These are phyloP conservation scores for Neostethus bicornis DNA, from an alignment of 2,797 vertebrate genomes.

Conservation along the genomic window DNA sequence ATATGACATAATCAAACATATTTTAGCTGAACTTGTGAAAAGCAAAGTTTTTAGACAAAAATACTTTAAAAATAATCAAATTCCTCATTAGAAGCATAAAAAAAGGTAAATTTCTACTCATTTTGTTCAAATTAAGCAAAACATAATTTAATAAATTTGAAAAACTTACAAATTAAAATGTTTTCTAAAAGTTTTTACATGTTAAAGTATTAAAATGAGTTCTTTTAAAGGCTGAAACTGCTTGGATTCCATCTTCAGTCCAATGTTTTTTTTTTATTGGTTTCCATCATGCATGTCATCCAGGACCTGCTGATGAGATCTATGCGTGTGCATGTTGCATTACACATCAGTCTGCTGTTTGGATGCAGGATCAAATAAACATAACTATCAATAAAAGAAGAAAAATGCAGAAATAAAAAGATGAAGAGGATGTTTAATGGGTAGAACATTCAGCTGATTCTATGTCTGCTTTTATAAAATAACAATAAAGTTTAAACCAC, in stretches of 20 bases:
- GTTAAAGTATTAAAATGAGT: neutral
- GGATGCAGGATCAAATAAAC: neutral
- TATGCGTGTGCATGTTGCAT: neutral
- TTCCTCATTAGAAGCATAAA: no score
- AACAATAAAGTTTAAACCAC: neutral
- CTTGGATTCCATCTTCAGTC: slow-evolving; percentile 1
- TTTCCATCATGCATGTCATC: slow-evolving; percentile 13
- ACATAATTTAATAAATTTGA: no score
- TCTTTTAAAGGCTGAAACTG: slow-evolving; percentile 1
- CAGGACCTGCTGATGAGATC: slow-evolving; percentile 4
- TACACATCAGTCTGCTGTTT: neutral
- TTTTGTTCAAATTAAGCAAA: no score
- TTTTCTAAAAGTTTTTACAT: neutral
- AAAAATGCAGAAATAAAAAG: neutral
- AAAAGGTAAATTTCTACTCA: no score
- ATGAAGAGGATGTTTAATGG: neutral
- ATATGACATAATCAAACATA: no score
- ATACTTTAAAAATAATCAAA: no score
- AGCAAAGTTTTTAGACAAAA: no score
- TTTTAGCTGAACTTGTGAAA: no score
- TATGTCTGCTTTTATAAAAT: neutral
- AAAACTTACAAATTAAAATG: no score
- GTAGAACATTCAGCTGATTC: no score
- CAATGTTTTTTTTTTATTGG: slow-evolving; percentile 25
- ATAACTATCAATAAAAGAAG: neutral